phyloP scores from a whole-genome alignment of 1,140 invertebrate species.

The Aphelenchoides besseyi region DNA sequence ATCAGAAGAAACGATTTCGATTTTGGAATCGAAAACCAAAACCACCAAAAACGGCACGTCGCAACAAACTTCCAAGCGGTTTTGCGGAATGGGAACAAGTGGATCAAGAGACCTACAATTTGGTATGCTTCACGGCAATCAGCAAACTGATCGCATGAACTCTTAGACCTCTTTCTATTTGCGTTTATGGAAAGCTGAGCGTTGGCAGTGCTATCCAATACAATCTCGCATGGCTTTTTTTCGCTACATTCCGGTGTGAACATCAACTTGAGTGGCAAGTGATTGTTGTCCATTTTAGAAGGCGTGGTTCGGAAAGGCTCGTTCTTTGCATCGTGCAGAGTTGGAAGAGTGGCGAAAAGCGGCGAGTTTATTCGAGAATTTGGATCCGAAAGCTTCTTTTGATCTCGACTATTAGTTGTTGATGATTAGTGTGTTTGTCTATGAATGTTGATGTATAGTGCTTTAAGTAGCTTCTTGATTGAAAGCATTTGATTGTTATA shows the following conservation, averaged over 20 bases:
- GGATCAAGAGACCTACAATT: neutral
- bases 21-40: neutral
- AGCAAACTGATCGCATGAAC: neutral
- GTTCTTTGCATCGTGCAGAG: neutral
- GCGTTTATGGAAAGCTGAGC: neutral
- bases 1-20: too few relatives aligned
- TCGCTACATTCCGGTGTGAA: neutral
- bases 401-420: neutral
- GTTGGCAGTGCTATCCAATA: neutral
- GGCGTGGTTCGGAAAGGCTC: neutral
- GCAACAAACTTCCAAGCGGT: neutral
- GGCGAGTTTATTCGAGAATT: neutral
- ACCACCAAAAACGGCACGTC: neutral
- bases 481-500: too few relatives aligned
- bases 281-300: neutral
- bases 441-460: neutral
- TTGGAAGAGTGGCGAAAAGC: neutral
- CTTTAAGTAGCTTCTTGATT: too few relatives aligned
- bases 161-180: neutral
- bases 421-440: neutral
- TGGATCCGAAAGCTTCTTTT: neutral
- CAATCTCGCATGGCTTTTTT: neutral
- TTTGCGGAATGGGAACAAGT: neutral
- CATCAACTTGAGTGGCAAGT: neutral
- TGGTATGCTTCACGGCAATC: neutral